These are phyloP conservation scores for Cryptoprocta ferox DNA, from an alignment of 2,797 vertebrate species.

Conservation along the genomic window DNA sequence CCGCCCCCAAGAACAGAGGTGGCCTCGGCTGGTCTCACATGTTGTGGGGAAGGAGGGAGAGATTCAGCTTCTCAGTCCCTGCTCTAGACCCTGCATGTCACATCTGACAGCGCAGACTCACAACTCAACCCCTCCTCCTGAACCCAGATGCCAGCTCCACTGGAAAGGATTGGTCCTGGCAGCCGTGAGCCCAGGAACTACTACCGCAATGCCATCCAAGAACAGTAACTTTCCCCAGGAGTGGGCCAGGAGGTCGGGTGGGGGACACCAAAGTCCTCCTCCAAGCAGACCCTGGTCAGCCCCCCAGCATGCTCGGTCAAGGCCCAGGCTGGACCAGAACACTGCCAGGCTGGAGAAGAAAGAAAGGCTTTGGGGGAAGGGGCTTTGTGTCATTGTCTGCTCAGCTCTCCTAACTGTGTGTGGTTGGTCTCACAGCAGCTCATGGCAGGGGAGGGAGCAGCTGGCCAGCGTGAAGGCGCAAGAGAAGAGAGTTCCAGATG, in stretches of 20 bases:
- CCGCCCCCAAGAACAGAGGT: neutral
- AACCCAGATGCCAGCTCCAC: neutral
- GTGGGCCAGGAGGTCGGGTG: fast-evolving
- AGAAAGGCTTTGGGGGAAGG: neutral
- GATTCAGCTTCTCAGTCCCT: neutral
- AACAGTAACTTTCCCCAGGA: neutral
- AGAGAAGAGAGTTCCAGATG: neutral
- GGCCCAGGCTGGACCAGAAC: neutral
- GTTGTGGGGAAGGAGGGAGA: too few species aligned
- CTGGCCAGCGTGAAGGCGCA: neutral
- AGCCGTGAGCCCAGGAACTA: fast-evolving
- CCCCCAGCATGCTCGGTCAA: fast-evolving
- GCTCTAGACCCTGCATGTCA: neutral
- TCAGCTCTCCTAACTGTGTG: neutral
- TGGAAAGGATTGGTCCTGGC: neutral
- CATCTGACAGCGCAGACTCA: neutral
- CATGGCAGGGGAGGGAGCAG: neutral
- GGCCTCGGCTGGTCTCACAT: neutral
- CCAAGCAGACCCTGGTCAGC: neutral
- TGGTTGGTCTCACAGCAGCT: neutral
- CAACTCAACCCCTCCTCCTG: neutral
- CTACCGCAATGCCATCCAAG: fast-evolving
- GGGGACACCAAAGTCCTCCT: too few species aligned
- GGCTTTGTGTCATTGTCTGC: neutral
- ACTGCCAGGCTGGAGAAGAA: neutral